Percentiles rank a stretch among this genome's conserved stretches.
These are phyloP conservation scores for Dasyprocta punctata DNA, from an alignment of 2,113 vertebrate species.

Conservation along the genomic window DNA sequence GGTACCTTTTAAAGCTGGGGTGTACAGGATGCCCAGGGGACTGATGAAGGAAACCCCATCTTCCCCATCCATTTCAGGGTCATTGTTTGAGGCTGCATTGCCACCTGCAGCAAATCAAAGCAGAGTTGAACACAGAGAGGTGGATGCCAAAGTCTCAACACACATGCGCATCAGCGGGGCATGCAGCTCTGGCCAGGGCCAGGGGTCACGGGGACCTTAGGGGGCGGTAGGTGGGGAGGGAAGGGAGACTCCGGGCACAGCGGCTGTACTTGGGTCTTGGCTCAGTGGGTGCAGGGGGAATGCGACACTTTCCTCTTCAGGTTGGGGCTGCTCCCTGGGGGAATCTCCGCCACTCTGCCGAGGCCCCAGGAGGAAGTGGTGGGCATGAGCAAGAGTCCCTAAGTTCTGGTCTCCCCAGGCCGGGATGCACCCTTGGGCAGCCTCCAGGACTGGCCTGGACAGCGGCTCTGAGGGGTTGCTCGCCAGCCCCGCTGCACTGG, in stretches of 20 bases:
- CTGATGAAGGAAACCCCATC: conserved; percentile 97
- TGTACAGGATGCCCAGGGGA: conserved; percentile 91
- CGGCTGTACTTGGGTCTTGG: neutral
- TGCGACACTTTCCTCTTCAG: neutral
- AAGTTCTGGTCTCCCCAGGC: neutral
- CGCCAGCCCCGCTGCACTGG: neutral
- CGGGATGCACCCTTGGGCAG: neutral
- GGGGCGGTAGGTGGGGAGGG: neutral
- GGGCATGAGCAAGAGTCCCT: neutral
- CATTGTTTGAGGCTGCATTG: conserved; percentile 91
- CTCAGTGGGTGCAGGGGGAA: neutral
- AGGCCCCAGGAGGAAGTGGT: neutral
- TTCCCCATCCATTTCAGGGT: conserved; percentile 93
- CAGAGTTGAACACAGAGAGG: conserved; percentile 78
- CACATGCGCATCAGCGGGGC: neutral
- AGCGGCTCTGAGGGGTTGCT: neutral
- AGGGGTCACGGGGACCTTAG: neutral
- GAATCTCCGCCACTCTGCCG: neutral
- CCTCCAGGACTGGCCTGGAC: neutral
- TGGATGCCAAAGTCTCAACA: conserved; percentile 45
- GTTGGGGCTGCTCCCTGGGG: neutral
- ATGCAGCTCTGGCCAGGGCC: neutral
- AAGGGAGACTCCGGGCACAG: conserved; percentile 71
- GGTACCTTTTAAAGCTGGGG: conserved; percentile 96
- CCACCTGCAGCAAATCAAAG: conserved; percentile 92